phyloP scores from a whole-genome alignment of 2,797 vertebrate genomes.

The Stomatorhinus walkeri region DNA sequence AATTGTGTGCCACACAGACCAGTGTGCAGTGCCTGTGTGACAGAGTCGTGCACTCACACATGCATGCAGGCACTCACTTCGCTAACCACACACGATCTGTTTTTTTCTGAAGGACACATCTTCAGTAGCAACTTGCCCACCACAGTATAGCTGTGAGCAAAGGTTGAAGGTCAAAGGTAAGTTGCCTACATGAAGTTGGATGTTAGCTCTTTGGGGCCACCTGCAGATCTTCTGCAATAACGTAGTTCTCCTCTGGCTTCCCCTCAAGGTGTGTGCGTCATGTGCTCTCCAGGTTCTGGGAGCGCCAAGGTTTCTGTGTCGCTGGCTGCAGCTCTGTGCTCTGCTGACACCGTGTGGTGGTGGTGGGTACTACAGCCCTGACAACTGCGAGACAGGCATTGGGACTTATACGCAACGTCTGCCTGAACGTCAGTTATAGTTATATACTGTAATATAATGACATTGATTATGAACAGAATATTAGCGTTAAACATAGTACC shows the following conservation, averaged over 20 bases:
- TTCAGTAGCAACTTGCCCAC: conserved; percentile 34
- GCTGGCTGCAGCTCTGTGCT: background rate
- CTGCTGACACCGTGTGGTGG: background rate
- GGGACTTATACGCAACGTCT: background rate
- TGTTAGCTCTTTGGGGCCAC: background rate
- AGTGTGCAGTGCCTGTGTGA: too few species aligned
- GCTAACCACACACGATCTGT: conserved; percentile 2
- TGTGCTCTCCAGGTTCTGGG: background rate
- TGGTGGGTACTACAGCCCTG: background rate
- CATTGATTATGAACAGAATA: background rate
- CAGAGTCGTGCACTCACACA: background rate
- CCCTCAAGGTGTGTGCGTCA: background rate
- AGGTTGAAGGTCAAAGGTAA: conserved; percentile 27
- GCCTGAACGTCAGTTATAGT: background rate
- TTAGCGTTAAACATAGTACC: background rate
- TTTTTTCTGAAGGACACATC: conserved; percentile 39
- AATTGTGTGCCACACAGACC: too few species aligned
- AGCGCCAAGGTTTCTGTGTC: background rate
- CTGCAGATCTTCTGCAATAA: background rate
- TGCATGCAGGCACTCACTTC: background rate
- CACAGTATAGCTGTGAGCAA: conserved; percentile 32
- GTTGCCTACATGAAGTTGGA: background rate
- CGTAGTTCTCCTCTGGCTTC: background rate
- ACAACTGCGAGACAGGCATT: background rate
- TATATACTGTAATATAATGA: background rate